Evolutionary conservation across 2,113 vertebrate species (phyloP).

Genomic region (Pyxicephalus adspersus): DNA sequence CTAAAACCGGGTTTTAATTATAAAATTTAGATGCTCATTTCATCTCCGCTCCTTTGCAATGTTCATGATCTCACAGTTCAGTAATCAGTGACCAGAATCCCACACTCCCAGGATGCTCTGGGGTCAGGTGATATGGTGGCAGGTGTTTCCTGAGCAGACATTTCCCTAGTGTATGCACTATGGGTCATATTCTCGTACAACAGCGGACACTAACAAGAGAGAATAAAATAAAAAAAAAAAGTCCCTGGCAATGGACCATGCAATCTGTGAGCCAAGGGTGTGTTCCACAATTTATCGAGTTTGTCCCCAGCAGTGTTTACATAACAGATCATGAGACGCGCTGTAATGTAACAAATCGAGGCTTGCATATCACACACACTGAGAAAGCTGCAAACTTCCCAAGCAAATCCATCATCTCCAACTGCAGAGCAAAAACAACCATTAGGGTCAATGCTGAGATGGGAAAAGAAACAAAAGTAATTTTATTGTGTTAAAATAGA

Average conservation of each 20-base stretch:
- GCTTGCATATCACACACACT: neutral
- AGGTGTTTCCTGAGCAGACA: constrained; percentile 50
- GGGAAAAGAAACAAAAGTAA: too few relatives aligned
- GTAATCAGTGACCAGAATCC: neutral
- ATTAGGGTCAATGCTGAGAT: too few relatives aligned
- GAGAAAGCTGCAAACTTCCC: too few relatives aligned
- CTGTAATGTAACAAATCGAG: neutral
- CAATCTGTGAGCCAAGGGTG: constrained; percentile 19
- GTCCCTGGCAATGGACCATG: constrained; percentile 11
- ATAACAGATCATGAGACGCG: neutral
- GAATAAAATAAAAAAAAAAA: neutral
- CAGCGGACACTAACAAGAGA: constrained; percentile 1
- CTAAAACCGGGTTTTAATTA: too few relatives aligned
- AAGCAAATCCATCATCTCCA: too few relatives aligned
- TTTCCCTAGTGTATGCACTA: neutral
- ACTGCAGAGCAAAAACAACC: too few relatives aligned
- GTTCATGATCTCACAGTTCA: neutral
- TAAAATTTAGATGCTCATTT: too few relatives aligned
- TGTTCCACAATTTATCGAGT: neutral
- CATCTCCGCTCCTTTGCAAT: neutral
- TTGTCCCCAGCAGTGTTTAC: constrained; percentile 19
- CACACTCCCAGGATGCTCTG: constrained; percentile 16
- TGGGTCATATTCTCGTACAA: neutral
- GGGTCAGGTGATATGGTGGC: constrained; percentile 43
- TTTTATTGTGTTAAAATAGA: too few relatives aligned